Conservation (phyloP, 2,113 vertebrate species). For the Rhodinocichla rosea region DNA sequence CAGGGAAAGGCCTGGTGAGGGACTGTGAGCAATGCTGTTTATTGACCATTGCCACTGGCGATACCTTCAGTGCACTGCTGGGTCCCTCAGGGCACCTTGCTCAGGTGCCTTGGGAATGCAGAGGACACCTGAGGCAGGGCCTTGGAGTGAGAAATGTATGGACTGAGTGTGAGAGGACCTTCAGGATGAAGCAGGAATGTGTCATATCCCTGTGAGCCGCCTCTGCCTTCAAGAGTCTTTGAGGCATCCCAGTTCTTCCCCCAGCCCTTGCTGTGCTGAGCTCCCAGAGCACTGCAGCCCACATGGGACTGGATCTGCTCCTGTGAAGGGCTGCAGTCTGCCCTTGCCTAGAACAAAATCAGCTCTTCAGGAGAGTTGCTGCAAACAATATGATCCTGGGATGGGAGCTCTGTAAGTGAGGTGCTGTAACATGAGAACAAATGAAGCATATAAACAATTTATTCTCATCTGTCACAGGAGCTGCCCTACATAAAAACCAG, state of each 20-base stretch:
- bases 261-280: background rate
- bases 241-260: background rate
- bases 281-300: background rate
- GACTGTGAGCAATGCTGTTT: background rate
- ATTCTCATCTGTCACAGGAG: background rate
- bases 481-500: background rate
- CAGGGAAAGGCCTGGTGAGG: background rate
- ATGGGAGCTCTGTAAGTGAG: background rate
- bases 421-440: background rate
- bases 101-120: background rate
- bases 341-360: background rate
- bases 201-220: background rate
- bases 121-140: background rate
- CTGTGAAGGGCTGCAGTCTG: background rate
- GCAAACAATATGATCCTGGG: background rate
- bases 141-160: background rate
- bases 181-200: background rate
- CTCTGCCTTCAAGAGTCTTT: background rate
- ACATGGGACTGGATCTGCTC: background rate
- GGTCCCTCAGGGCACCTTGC: background rate
- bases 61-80: background rate
- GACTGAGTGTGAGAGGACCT: rapidly evolving
- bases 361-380: background rate
- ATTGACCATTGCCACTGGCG: background rate
- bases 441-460: background rate